A percentile compares a stretch with the other conserved stretches of the same genome.
Evolutionary conservation across 2,888 invertebrate species (phyloP).

Genomic region (Caenorhabditis drosophilae): DNA sequence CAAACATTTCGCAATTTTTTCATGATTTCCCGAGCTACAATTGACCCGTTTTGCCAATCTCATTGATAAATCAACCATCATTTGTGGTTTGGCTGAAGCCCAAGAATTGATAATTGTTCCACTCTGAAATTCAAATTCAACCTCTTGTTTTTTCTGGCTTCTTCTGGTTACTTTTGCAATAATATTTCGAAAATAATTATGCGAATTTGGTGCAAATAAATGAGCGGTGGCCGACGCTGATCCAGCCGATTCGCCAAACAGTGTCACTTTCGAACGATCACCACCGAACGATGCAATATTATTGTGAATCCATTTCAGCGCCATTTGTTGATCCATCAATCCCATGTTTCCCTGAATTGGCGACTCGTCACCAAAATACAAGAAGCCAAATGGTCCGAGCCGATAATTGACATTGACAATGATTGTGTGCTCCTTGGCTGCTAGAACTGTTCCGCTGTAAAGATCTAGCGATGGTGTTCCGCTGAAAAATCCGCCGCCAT

Average conservation of each 20-base stretch:
- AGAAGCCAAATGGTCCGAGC: constrained; percentile 90
- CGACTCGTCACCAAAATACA: constrained; percentile 80
- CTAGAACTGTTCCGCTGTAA: constrained; percentile 72
- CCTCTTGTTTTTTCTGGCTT: not conserved
- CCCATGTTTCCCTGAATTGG: constrained; percentile 88
- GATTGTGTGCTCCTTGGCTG: constrained; percentile 63
- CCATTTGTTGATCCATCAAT: constrained; percentile 90
- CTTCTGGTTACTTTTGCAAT: constrained; percentile 57
- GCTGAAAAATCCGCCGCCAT: constrained; percentile 67
- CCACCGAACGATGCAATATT: constrained; percentile 90
- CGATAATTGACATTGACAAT: constrained; percentile 72
- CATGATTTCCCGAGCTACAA: constrained; percentile 60
- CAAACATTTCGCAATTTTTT: constrained; percentile 77
- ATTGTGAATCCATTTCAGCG: constrained; percentile 89
- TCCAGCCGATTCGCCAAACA: constrained; percentile 89
- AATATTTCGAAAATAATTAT: constrained; percentile 75
- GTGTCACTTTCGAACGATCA: constrained; percentile 75
- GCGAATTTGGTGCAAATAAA: constrained; percentile 82
- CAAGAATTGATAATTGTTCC: constrained; percentile 90
- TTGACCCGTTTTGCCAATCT: constrained; percentile 58
- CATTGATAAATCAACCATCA: constrained; percentile 56
- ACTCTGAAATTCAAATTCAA: constrained; percentile 76
- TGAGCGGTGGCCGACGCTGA: constrained; percentile 78
- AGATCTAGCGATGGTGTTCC: constrained; percentile 70
- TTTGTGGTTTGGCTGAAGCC: constrained; percentile 85